A percentile compares a stretch with the other conserved stretches of the same genome.
phyloP scores from a whole-genome alignment of 2,113 vertebrate genomes.

The Oncorhynchus mykiss region DNA sequence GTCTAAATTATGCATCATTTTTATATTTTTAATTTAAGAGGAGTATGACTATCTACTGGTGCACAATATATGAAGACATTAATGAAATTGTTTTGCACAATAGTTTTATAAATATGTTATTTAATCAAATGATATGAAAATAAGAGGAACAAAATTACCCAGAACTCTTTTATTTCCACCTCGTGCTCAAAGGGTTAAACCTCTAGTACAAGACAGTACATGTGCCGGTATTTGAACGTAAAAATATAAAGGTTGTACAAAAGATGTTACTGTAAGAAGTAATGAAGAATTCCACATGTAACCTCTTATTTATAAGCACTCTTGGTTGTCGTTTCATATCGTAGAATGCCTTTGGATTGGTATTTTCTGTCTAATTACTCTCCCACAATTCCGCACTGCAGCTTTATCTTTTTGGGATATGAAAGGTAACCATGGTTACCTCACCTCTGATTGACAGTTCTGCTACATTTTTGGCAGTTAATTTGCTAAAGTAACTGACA shows the following conservation, averaged over 20 bases:
- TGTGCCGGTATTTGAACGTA: conserved; percentile 87
- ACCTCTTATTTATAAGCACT: conserved; percentile 93
- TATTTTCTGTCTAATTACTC: conserved; percentile 92
- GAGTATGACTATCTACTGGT: conserved; percentile 80
- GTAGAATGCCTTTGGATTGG: conserved; percentile 89
- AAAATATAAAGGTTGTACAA: conserved; percentile 90
- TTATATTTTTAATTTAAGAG: conserved; percentile 85
- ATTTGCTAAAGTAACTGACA: conserved; percentile 99
- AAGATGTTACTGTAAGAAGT: conserved; percentile 95
- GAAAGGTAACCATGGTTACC: conserved; percentile 99
- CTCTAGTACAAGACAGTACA: conserved; percentile 87
- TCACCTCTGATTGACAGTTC: conserved; percentile 89
- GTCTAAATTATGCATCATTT: conserved; percentile 85
- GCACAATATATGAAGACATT: conserved; percentile 79
- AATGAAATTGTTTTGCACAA: conserved; percentile 95
- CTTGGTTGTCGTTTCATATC: conserved; percentile 87
- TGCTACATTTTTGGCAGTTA: conserved; percentile 93
- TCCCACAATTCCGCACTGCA: conserved; percentile 94
- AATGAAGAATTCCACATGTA: conserved; percentile 87
- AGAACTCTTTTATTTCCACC: conserved; percentile 76
- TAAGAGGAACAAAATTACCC: conserved; percentile 56
- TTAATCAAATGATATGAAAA: conserved; percentile 74
- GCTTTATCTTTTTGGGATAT: conserved; percentile 93
- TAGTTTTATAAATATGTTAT: conserved; percentile 84
- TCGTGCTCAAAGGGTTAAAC: conserved; percentile 99